Evolutionary conservation across 2,113 vertebrate genomes (phyloP), one percentile per base, ranked within the genome.

Genomic region (Zeus faber): DNA sequence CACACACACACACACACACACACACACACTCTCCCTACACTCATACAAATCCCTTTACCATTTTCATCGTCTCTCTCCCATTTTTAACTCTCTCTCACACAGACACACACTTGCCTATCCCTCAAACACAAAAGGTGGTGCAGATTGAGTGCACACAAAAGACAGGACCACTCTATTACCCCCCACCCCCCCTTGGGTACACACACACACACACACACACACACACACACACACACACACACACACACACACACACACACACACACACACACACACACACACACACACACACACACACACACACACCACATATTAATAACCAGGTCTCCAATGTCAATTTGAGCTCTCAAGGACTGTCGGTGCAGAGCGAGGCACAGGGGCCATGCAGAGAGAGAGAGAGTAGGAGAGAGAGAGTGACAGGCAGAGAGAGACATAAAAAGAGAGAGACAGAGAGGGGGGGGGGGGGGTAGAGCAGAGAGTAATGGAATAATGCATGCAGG

Each of bases 301-400:
- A 31, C 44, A 10, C 21, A 46, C 26, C 47, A 49, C 45, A 37
- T 37, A 70, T 77, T 79, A 74, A 83, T 81, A 78, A 69, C 66
- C 71, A 53, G 66, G 61, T 77, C 73, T 74, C 73, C 79, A 84
- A 83, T 83, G 79, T 80, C 83, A 84, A 77, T 86, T 79, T 85
- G 64, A 77, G 72, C 74, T 78, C 70, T 76, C 68, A 84, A 88
- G 72, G 82, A 80, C 84, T 80, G 68, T 50, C 66, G 78, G 48
- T 62, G 74, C 65, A 55, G 76, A 78, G 74, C 35, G 45, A 70
- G 74, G 67, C 56, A 71, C 74, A 65, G 79, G 40, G 4, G 79
- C 70, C 76, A 79, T 69, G 73, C 62, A 61, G 58, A 49, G 48
- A 26, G 29, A n/a, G 27, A 27, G 27, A 23, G 25, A 14, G 9